phyloP scores from a whole-genome alignment of 2,797 vertebrate species.

The Gadopsis marmoratus region DNA sequence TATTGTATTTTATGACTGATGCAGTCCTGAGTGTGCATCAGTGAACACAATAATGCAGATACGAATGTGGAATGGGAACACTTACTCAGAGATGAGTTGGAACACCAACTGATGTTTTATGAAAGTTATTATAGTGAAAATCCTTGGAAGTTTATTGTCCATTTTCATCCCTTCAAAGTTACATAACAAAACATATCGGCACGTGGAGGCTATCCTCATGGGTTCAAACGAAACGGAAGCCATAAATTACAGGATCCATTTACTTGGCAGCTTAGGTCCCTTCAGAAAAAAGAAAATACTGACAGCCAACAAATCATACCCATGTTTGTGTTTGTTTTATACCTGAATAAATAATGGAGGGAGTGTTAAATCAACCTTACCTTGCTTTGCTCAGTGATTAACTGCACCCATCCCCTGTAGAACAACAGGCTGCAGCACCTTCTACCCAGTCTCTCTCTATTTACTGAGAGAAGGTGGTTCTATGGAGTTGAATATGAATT shows the following conservation, averaged over 20 bases:
- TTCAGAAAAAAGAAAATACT: slow-evolving; percentile 35
- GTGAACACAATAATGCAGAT: slow-evolving; percentile 32
- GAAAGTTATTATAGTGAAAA: background rate
- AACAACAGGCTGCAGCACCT: slow-evolving; percentile 36
- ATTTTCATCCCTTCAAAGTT: slow-evolving; percentile 2
- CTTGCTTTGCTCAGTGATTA: slow-evolving; percentile 64
- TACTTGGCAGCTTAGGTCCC: slow-evolving; percentile 30
- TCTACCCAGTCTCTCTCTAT: slow-evolving; percentile 3
- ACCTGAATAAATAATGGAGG: slow-evolving; percentile 65
- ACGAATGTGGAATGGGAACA: slow-evolving; percentile 4
- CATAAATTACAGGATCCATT: slow-evolving; percentile 27
- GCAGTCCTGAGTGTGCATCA: slow-evolving; percentile 24
- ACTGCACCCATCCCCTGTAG: slow-evolving; percentile 24
- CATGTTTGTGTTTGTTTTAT: slow-evolving; percentile 43
- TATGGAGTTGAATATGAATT: background rate
- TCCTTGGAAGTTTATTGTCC: background rate
- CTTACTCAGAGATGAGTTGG: slow-evolving; percentile 9
- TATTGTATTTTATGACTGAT: slow-evolving; percentile 39
- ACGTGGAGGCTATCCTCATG: background rate
- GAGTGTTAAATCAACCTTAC: slow-evolving; percentile 54
- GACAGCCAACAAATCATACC: slow-evolving; percentile 55
- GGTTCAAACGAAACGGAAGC: slow-evolving; percentile 24
- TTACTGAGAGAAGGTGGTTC: background rate
- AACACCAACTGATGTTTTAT: slow-evolving; percentile 9
- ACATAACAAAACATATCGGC: background rate